Conservation (phyloP, 2,888 invertebrate species). For the Lochmaea capreae region DNA sequence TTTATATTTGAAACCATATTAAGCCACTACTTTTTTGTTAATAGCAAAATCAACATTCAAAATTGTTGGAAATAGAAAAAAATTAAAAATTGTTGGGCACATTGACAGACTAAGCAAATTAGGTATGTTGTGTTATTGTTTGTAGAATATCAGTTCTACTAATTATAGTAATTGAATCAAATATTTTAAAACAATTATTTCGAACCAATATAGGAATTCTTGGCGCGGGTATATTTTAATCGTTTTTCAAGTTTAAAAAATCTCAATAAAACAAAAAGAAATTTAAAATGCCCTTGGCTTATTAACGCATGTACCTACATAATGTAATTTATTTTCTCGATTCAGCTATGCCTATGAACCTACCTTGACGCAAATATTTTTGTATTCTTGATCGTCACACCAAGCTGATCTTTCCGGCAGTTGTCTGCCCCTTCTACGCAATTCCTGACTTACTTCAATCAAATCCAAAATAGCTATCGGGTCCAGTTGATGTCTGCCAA, state of each 20-base stretch:
- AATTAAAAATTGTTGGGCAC: conserved; percentile 50
- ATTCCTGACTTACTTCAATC: conserved; percentile 87
- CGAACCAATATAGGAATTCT: no score
- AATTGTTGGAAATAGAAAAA: not conserved
- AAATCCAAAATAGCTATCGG: conserved; percentile 90
- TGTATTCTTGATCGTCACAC: conserved; percentile 87
- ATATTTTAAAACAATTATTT: no score
- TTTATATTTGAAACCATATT: not conserved
- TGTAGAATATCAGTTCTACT: not conserved
- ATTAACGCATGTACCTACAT: no score
- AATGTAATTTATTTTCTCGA: no score
- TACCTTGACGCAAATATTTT: conserved; percentile 88
- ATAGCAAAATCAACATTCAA: not conserved
- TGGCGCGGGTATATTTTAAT: no score
- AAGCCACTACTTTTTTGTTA: not conserved
- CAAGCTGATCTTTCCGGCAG: conserved; percentile 85
- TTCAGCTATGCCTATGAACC: conserved; percentile 49
- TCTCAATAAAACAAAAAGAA: no score
- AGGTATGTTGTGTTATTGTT: conserved; percentile 5
- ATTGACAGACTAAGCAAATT: conserved; percentile 55
- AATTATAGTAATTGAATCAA: no score
- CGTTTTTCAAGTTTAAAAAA: no score
- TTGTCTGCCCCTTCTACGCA: conserved; percentile 85
- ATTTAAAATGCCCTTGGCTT: no score
- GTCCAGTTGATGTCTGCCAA: conserved; percentile 86